phyloP scores from a whole-genome alignment of 2,797 vertebrate genomes.

The Takifugu rubripes region DNA sequence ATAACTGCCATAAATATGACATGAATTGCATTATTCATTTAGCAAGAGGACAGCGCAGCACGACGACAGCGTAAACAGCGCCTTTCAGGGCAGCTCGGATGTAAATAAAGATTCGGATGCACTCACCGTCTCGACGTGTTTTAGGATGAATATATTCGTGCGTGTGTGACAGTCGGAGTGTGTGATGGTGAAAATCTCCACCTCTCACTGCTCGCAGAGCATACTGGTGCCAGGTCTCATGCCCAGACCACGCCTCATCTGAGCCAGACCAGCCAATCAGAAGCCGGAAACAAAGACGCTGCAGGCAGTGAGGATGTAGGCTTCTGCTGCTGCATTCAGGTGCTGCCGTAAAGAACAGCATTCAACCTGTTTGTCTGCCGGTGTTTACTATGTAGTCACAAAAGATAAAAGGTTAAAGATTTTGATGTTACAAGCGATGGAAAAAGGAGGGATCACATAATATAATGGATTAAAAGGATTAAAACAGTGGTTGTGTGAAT shows the following conservation, averaged over 20 bases:
- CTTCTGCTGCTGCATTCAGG: conserved; percentile 33
- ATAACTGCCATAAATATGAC: conserved; percentile 15
- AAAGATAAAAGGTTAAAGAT: no score
- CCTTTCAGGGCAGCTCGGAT: conserved; percentile 12
- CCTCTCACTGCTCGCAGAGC: conserved; percentile 49
- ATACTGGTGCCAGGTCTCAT: conserved; percentile 49
- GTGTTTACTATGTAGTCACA: no score
- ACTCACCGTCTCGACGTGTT: conserved; percentile 59
- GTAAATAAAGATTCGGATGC: conserved; percentile 1
- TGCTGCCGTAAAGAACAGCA: conserved; percentile 4
- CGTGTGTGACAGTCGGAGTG: conserved; percentile 29
- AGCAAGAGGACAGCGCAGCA: conserved; percentile 6
- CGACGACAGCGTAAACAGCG: conserved; percentile 11
- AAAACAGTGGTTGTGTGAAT: no score
- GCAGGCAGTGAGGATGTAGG: conserved; percentile 14
- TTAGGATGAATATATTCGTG: conserved; percentile 16
- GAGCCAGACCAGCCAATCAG: conserved; percentile 52
- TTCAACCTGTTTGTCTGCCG: neutral
- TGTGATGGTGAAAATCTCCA: conserved; percentile 55
- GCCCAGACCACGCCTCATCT: conserved; percentile 35
- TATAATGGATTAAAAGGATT: no score
- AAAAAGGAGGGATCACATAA: no score
- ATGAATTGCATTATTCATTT: conserved; percentile 23
- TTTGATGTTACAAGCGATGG: no score
- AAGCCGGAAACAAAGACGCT: conserved; percentile 15